Evolutionary conservation across 2,797 vertebrate genomes (phyloP), one percentile per base, ranked within the genome.

Genomic region (Rallus crepitans): DNA sequence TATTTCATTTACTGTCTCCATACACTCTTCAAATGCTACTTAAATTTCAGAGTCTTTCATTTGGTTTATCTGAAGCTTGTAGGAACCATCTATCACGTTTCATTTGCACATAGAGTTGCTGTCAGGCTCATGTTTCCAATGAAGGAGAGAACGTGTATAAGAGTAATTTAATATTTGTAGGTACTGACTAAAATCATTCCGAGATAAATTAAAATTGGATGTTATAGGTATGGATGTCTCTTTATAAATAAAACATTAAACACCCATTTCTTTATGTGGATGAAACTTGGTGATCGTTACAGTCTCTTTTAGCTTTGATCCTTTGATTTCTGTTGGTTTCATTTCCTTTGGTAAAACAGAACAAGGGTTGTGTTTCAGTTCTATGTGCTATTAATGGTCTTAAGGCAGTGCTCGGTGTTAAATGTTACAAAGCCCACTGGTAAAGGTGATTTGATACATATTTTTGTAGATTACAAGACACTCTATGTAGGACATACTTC

Each of bases 1-100:
- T 80, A 25, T 80, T 95, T 92, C 45, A 33, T 91, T 97, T 16
- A 12, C 66, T 93, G 82, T 96, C 89, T 82, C 60, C 42, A 10
- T 25, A 17, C 28, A 4, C 24, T 64, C 82, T 94, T 94, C 63
- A 90, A 66, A 73, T 65, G 84, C 42, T 40, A 68, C 78, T 61
- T 83, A 47, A 21, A 31, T 94, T 90, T 95, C 71, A n/a, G 50
- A 8, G n/a, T 72, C 63, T 84, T 82, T 91, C 48, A 48, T 79
- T 86, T 72, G 84, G 70, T 3, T 47, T 87, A 50, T 89, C 85
- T 79, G 7, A 81, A 90, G 37, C 56, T 82, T 79, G 6, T 59
- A 63, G 60, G 60, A 40, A 39, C 33, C 9, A 17, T 60, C 52
- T 85, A 7, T 87, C 2, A 0, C 27, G 0, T 96, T 90, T 84